Evolutionary conservation across 2,888 invertebrate species (phyloP), one percentile per base, ranked within the genome.

Genomic region (Spialia ferax): DNA sequence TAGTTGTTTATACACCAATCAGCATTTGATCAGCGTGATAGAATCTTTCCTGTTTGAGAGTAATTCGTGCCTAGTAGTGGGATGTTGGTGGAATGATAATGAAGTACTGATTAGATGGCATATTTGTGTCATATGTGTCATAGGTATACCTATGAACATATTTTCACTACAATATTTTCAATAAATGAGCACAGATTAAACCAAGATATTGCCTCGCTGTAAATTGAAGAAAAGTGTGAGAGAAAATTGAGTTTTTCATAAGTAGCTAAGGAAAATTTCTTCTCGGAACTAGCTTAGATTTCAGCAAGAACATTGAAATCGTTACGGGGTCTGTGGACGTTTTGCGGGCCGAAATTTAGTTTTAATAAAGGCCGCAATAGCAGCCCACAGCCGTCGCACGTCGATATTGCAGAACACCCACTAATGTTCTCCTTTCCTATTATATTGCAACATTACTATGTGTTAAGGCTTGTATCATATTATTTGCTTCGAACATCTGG

Each of bases 341-440:
- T 91, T 87, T 88, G 91, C 73, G 92, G 91, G 81, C 79, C 82
- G 86, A 90, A 89, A 91, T 91, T 91, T 89, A 89, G 91, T 91
- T 93, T 92, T 92, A 92, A 93, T 92, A 92, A 92, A 92, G 87
- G 90, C 85, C 79, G 83, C 83, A 83, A 85, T 84, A 86, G 82
- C 81, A 78, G 78, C 80, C 82, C 81, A 80, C 92, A 89, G 90
- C 89, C 88, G 91, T 87, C 87, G 88, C 88, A 75, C 76, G 79
- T 80, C 82, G 84, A 88, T 89, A 91, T 90, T 90, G 87, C 84
- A 79, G 88, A 91, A 89, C 90, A 89, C 86, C 88, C 89, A 86
- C 90, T 91, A 92, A 91, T 89, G 91, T 81, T 79, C 88, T 86
- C 86, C 86, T 29, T 88, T 88, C 84, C 86, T 92, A 90, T 91